A percentile compares a stretch with the other conserved stretches of the same genome.
Evolutionary conservation across 2,888 invertebrate genomes (phyloP).

Genomic region (Fragum whitleyi): DNA sequence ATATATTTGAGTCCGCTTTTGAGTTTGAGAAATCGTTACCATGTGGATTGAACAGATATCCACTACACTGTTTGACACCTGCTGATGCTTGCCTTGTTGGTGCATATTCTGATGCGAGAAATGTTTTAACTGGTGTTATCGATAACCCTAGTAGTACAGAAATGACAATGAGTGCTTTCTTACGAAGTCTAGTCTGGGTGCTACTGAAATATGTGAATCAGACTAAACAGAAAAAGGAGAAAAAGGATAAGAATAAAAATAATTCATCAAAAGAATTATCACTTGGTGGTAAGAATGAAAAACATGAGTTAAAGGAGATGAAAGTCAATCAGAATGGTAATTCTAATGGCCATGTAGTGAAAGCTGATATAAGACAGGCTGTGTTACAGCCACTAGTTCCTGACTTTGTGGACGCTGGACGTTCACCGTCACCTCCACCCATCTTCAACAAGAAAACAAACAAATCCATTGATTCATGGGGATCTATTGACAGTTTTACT

Average conservation of each 20-base stretch:
- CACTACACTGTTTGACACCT: constrained; percentile 79
- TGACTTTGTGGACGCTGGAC: constrained; percentile 42
- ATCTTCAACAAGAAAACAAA: constrained; percentile 24
- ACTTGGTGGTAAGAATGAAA: constrained; percentile 54
- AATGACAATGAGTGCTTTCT: constrained; percentile 81
- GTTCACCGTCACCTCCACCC: constrained; percentile 47
- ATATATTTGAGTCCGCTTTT: constrained; percentile 85
- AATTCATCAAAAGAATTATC: constrained; percentile 46
- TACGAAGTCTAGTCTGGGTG: constrained; percentile 84
- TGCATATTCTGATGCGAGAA: constrained; percentile 85
- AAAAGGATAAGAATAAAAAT: constrained; percentile 28
- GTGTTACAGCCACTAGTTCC: constrained; percentile 51
- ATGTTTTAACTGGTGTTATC: constrained; percentile 85
- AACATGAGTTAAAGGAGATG: constrained; percentile 63
- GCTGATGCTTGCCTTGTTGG: constrained; percentile 78
- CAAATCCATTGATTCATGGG: constrained; percentile 71
- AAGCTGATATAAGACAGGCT: constrained; percentile 32
- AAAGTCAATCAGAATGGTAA: constrained; percentile 31
- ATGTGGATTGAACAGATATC: constrained; percentile 76
- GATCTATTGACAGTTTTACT: constrained; percentile 77
- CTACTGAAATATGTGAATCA: constrained; percentile 81
- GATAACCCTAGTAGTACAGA: constrained; percentile 84
- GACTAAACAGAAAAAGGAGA: constrained; percentile 68
- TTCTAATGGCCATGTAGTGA: neutral
- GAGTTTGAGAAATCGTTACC: constrained; percentile 70